Base-by-base conservation (phyloP, 2,113 vertebrate species). In the Xiphophorus hellerii region DNA sequence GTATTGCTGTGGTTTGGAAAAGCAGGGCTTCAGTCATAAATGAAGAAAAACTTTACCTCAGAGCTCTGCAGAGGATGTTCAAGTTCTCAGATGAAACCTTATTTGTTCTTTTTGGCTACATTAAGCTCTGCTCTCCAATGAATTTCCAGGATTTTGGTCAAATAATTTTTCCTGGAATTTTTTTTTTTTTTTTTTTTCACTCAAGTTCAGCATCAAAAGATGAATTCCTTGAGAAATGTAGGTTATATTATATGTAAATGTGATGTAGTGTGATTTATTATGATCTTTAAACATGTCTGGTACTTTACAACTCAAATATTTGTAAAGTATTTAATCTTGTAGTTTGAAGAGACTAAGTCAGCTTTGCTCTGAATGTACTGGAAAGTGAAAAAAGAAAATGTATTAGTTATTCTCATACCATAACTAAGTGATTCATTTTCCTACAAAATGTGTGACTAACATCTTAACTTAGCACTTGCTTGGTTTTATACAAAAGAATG, bases 241-340 rank as follows among this genome's bases (percentile, higher is more conserved):
- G 44, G 25, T 68, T 61, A 35, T 29, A 61, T 73, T 73, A 31
- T 58, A 14, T 51, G 58, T 71, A 67, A 58, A 17, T 66, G 33
- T 73, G 35, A 51, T 78, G 20, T 64, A 71, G 28, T 68, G 31
- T 78, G 85, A 86, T 82, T 80, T 87, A 78, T 77, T 48, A 68
- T 29, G 20, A 29, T 48, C 42, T 61, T 54, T 28, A 69, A 84
- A 62, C 66, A 62, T 73, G 71, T 80, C 30, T 62, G 39, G 64
- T 7, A 54, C 62, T 71, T 74, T 48, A 71, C 78, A 71, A 6
- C 27, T 54, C 27, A 72, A 30, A 31, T 74, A 58, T 78, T 77
- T 67, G 39, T 83, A 60, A 9, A 85, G 76, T 73, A 71, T 66
- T 39, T 61, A 39, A 8, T 42, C 28, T 48, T 68, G 51, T 79